Percentiles rank a stretch among this genome's conserved stretches.
Evolutionary conservation across 1,140 invertebrate genomes (phyloP).

Genomic region (Cotesia chilonis): DNA sequence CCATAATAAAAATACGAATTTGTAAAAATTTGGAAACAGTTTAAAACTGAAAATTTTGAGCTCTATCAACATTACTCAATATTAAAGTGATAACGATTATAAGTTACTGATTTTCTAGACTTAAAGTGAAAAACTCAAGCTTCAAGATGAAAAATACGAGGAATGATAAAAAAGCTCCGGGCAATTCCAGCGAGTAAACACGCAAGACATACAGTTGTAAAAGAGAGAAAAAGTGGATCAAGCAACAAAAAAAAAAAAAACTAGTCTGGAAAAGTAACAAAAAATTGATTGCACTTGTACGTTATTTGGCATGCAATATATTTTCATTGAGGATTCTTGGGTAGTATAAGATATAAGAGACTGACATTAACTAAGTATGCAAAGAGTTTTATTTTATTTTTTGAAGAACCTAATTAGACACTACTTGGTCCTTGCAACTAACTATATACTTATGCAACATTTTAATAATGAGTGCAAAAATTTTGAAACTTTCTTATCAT

Average conservation of each 20-base stretch:
- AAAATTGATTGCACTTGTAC: slow-evolving; percentile 23
- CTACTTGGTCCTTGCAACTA: background rate
- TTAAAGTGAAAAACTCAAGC: slow-evolving; percentile 2
- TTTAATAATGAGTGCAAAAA: too few species aligned
- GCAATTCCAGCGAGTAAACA: slow-evolving; percentile 30
- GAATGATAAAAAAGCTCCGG: slow-evolving; percentile 25
- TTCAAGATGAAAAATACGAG: background rate
- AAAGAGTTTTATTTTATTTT: slow-evolving; percentile 32
- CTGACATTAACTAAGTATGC: slow-evolving; percentile 34
- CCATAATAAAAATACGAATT: too few species aligned
- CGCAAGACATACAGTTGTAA: background rate
- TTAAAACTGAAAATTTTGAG: background rate
- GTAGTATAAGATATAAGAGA: background rate
- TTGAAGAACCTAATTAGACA: background rate
- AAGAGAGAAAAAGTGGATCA: slow-evolving; percentile 18
- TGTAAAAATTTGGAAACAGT: too few species aligned
- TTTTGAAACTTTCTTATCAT: too few species aligned
- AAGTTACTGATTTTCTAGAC: slow-evolving; percentile 13
- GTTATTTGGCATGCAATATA: slow-evolving; percentile 26
- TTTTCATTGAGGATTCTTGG: slow-evolving; percentile 35
- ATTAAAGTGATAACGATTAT: slow-evolving; percentile 13
- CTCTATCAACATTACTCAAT: too few species aligned
- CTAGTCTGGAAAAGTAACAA: slow-evolving; percentile 8
- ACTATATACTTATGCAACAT: too few species aligned
- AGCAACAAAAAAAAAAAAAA: slow-evolving; percentile 15